Base-by-base conservation (phyloP, 2,113 vertebrate genomes). In the Vicugna pacos region DNA sequence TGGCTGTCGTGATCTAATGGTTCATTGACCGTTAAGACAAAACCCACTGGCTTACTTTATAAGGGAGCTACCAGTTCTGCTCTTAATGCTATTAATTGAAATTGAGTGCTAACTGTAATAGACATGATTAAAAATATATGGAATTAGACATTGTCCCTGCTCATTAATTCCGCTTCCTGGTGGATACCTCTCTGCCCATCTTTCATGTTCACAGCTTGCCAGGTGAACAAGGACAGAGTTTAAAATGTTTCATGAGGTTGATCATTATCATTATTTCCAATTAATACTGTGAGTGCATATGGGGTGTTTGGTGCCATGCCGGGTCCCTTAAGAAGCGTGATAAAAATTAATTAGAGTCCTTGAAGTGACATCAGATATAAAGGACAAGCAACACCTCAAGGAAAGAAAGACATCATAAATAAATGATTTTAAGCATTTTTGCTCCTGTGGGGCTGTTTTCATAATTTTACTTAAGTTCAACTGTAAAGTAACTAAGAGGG, bases 141-240 rank as follows among this genome's bases (percentile, higher is more conserved):
- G 79, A 97, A 94, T 94, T 76, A 95, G 46, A 96, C 54, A 93
- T 84, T 91, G 93, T 89, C 91, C 38, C 89, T 83, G 94, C 64
- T 97, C 94, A 97, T 97, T 97, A 97, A 94, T 89, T 97, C 76
- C 42, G 17, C 86, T 89, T 98, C 96, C 97, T 96, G 64, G 88
- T 96, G 95, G 83, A 42, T 84, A 72, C 64, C 79, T 96, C 73
- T 60, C 73, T 91, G 75, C 69, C 95, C 73, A 92, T 95, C 97
- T 97, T 97, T 97, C 89, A 98, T 94, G 89, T 82, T 96, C 98
- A 96, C 94, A 97, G 97, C 93, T 97, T 96, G 96, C 86, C 87
- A 96, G 91, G 95, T 96, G 96, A 98, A 97, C 54, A 91, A 89
- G 79, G 86, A 96, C 82, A 94, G 93, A 95, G 77, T 89, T 96